A percentile compares a stretch with the other conserved stretches of the same genome.
phyloP scores from a whole-genome alignment of 2,888 invertebrate genomes.

The Parascotia fuliginaria region DNA sequence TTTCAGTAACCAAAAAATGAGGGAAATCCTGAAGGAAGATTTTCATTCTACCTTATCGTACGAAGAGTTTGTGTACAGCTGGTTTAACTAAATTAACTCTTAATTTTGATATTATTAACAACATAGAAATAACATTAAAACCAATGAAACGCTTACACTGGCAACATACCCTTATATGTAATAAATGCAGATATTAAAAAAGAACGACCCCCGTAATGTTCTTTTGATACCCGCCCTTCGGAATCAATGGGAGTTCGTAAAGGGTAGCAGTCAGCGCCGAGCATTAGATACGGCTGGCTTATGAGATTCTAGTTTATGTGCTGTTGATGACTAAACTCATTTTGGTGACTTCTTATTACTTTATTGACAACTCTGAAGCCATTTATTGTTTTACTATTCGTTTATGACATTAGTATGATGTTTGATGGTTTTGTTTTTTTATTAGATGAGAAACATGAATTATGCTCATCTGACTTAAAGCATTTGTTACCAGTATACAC shows the following conservation, averaged over 20 bases:
- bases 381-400: not conserved
- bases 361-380: not conserved
- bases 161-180: constrained; percentile 10
- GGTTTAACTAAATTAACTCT: too few species aligned
- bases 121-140: not conserved
- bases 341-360: not conserved
- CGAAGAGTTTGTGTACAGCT: too few species aligned
- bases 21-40: too few species aligned
- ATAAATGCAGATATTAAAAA: constrained; percentile 32
- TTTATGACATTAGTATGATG: not conserved
- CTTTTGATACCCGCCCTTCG: constrained; percentile 18
- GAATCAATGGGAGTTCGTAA: constrained; percentile 11
- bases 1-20: too few species aligned
- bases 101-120: too few species aligned
- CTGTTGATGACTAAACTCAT: not conserved
- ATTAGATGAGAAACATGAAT: too few species aligned
- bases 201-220: constrained; percentile 24
- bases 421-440: too few species aligned
- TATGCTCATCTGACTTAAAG: too few species aligned
- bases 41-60: too few species aligned
- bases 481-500: too few species aligned
- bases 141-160: not conserved
- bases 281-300: not conserved
- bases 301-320: not conserved
- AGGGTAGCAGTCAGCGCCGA: constrained; percentile 1